Percentiles rank a stretch among this genome's conserved stretches.
Evolutionary conservation across 2,797 vertebrate genomes (phyloP).

Genomic region (Propithecus deckenii): DNA sequence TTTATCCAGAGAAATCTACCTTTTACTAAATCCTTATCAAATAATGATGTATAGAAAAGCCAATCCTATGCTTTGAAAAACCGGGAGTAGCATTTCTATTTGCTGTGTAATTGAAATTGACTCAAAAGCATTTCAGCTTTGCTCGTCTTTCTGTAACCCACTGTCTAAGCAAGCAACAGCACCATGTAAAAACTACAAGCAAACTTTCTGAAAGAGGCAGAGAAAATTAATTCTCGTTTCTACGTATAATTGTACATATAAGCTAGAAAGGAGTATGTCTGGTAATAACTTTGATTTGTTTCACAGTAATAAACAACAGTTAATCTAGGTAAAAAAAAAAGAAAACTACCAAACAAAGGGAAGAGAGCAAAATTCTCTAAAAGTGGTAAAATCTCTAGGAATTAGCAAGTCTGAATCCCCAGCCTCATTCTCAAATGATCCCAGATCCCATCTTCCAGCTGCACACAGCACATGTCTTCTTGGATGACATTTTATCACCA

Average conservation of each 20-base stretch:
- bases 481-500: neutral
- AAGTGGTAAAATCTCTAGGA: neutral
- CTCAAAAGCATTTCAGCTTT: conserved; percentile 32
- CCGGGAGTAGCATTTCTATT: conserved; percentile 61
- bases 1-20: conserved; percentile 57
- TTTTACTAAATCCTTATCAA: conserved; percentile 61
- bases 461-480: neutral
- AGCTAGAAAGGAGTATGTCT: neutral
- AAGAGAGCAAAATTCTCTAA: neutral
- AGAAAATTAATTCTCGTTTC: neutral
- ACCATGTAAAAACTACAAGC: neutral
- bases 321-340: neutral
- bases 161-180: neutral
- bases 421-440: neutral
- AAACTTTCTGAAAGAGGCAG: neutral
- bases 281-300: conserved; percentile 5
- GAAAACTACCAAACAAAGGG: neutral
- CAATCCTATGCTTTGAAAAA: conserved; percentile 47
- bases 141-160: conserved; percentile 40
- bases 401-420: neutral
- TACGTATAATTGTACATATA: neutral
- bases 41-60: conserved; percentile 52
- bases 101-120: conserved; percentile 55
- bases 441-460: neutral
- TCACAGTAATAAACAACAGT: neutral